These are phyloP conservation scores for Octomys mimax DNA, from an alignment of 2,797 vertebrate species.

Conservation along the genomic window DNA sequence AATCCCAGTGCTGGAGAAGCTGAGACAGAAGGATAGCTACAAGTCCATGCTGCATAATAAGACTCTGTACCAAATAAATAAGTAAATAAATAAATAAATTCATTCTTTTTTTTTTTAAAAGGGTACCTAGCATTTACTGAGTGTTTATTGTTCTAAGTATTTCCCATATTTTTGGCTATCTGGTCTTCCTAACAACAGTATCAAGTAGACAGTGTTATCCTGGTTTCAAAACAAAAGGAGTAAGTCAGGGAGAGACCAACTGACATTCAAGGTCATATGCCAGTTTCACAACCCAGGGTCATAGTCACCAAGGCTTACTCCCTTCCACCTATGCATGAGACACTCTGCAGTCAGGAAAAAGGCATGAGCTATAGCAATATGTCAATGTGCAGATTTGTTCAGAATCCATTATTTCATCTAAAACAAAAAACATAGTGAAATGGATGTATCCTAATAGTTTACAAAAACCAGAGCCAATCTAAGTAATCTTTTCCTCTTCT, in stretches of 20 bases:
- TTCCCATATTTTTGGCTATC: not conserved
- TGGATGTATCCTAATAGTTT: not conserved
- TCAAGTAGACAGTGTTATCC: not conserved
- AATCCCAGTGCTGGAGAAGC: too few species aligned
- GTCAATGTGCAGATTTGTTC: not conserved
- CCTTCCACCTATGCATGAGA: not conserved
- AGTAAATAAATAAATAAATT: too few species aligned
- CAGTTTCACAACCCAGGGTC: not conserved
- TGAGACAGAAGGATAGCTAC: too few species aligned
- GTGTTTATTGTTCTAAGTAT: not conserved
- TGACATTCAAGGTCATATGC: not conserved
- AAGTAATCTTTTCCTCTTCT: not conserved
- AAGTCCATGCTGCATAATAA: too few species aligned
- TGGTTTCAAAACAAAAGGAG: not conserved
- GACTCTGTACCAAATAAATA: too few species aligned
- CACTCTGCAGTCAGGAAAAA: not conserved
- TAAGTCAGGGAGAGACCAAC: too few species aligned
- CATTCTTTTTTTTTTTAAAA: too few species aligned
- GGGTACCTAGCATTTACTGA: not conserved
- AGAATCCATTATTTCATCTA: not conserved
- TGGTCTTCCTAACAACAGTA: not conserved
- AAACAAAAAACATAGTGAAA: not conserved
- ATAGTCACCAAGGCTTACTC: too few species aligned
- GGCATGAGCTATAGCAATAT: not conserved
- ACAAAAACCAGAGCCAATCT: not conserved